Conservation (phyloP, 1,140 invertebrate genomes). For the Aphelenchoides fujianensis region DNA sequence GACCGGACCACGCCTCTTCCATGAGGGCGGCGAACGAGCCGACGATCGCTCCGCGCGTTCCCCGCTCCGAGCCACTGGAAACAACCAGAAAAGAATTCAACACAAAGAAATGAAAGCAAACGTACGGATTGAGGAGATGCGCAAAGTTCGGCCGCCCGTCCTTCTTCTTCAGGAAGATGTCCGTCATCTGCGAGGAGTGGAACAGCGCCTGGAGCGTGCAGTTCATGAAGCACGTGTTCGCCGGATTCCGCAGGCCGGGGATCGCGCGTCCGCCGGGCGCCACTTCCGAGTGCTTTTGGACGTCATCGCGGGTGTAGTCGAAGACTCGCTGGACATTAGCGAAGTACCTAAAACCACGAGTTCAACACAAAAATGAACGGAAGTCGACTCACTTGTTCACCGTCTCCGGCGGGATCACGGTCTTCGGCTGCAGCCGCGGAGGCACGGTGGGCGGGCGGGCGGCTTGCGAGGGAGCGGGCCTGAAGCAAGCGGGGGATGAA, state of each 20-base stretch:
- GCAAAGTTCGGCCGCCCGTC: not conserved
- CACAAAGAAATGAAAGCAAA: conserved; percentile 20
- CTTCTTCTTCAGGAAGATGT: conserved; percentile 13
- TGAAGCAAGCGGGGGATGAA: not conserved
- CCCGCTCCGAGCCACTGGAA: conserved; percentile 9
- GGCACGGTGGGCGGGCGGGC: not conserved
- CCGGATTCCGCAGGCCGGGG: conserved; percentile 74
- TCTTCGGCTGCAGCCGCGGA: not conserved
- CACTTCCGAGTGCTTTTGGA: not conserved
- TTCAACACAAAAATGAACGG: too few relatives aligned
- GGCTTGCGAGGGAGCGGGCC: not conserved
- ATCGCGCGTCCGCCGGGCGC: conserved; percentile 2
- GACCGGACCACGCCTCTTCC: conserved; percentile 28
- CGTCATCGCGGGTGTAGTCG: not conserved
- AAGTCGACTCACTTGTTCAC: too few relatives aligned
- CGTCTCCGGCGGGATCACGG: not conserved
- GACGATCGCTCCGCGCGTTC: conserved; percentile 17
- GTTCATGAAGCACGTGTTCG: conserved; percentile 86
- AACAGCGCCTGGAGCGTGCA: conserved; percentile 76
- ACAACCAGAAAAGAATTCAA: too few relatives aligned
- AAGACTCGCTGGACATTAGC: not conserved
- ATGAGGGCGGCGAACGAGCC: conserved; percentile 29
- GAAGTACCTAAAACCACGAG: not conserved
- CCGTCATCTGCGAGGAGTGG: conserved; percentile 18
- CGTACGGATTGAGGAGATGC: conserved; percentile 28